These are phyloP conservation scores for Sorex araneus DNA, from an alignment of 2,113 vertebrate genomes.

Conservation along the genomic window DNA sequence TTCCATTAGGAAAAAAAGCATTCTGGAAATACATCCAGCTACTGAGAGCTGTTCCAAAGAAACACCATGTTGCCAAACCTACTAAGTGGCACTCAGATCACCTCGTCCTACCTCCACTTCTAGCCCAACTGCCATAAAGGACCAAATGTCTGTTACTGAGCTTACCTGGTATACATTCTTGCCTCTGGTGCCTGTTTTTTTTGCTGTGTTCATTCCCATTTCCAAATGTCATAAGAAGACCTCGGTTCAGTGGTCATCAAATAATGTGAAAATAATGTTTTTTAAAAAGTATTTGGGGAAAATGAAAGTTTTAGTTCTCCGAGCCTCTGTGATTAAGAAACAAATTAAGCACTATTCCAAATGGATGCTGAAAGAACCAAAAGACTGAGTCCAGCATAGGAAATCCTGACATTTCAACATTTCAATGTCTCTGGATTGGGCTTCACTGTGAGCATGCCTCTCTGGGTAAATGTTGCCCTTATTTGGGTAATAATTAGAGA, in stretches of 20 bases:
- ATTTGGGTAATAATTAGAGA: conserved; percentile 34
- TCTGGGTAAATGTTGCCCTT: not conserved
- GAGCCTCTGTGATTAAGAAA: conserved; percentile 25
- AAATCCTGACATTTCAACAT: not conserved
- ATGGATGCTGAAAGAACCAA: conserved; percentile 19
- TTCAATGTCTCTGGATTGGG: not conserved
- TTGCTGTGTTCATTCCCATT: not conserved
- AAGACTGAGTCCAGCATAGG: not conserved
- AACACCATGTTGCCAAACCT: not conserved
- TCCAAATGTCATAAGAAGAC: not conserved
- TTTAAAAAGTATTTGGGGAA: not conserved
- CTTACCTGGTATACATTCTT: not conserved
- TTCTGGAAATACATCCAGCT: not conserved
- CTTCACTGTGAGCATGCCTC: not conserved
- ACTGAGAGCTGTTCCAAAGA: not conserved
- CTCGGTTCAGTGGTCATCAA: not conserved
- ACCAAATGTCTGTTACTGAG: not conserved
- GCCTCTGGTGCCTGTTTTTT: not conserved
- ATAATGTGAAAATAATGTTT: not conserved
- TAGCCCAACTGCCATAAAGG: not conserved
- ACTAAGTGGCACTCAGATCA: not conserved
- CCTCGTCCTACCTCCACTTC: not conserved
- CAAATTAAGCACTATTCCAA: not conserved
- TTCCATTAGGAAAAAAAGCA: not conserved
- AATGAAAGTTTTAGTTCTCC: conserved; percentile 34